A percentile compares a stretch with the other conserved stretches of the same genome.
Conservation (phyloP, 2,113 vertebrate genomes). For the Eretmodus cyanostictus region DNA sequence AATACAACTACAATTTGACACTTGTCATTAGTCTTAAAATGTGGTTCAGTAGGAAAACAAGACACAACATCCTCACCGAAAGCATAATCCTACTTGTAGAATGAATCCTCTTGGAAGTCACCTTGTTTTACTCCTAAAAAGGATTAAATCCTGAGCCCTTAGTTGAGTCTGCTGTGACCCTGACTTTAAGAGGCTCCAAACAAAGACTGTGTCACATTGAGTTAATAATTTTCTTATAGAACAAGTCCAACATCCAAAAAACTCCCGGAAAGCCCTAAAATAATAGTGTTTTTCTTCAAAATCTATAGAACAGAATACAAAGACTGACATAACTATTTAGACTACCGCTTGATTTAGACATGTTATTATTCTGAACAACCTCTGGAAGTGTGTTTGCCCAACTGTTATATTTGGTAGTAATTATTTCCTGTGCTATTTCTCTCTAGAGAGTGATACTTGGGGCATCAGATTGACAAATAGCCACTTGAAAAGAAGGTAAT, state of each 20-base stretch:
- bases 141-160: constrained; percentile 39
- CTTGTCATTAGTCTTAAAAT: neutral
- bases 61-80: neutral
- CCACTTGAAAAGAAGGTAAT: constrained; percentile 24
- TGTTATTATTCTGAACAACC: constrained; percentile 22
- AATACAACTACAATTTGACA: neutral
- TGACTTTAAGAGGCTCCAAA: constrained; percentile 30
- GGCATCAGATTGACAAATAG: constrained; percentile 40
- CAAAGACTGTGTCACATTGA: constrained; percentile 29
- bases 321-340: neutral
- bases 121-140: constrained; percentile 7
- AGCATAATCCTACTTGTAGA: constrained; percentile 12
- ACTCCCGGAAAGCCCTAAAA: neutral
- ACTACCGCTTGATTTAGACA: constrained; percentile 1
- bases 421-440: constrained; percentile 24
- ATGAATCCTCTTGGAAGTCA: constrained; percentile 7
- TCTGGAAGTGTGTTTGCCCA: constrained; percentile 14
- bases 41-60: neutral
- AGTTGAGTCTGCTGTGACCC: constrained; percentile 21
- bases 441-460: neutral
- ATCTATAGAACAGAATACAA: neutral
- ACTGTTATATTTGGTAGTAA: constrained; percentile 34
- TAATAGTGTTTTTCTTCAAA: neutral
- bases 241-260: neutral
- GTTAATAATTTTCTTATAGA: constrained; percentile 21